These are phyloP conservation scores for Manduca sexta DNA, from an alignment of 1,140 invertebrate genomes.

Conservation along the genomic window DNA sequence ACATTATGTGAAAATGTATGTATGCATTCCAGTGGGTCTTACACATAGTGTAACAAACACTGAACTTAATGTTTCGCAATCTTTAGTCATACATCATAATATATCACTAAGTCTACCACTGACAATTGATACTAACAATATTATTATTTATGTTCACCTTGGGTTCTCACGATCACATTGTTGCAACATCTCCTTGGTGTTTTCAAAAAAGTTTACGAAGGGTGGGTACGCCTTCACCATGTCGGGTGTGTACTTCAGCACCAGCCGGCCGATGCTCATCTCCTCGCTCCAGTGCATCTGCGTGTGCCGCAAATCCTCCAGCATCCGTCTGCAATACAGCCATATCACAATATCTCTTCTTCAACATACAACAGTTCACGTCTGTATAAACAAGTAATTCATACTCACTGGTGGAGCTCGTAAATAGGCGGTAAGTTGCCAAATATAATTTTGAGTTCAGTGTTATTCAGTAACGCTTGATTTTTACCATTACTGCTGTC, in stretches of 20 bases:
- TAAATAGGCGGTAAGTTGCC: slow-evolving; percentile 96
- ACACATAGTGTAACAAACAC: no score
- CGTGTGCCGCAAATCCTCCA: slow-evolving; percentile 83
- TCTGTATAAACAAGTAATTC: background rate
- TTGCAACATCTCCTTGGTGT: slow-evolving; percentile 93
- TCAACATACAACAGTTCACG: no score
- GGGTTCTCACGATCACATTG: slow-evolving; percentile 94
- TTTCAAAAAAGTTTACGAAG: slow-evolving; percentile 98
- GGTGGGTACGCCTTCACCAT: slow-evolving; percentile 96
- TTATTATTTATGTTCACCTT: no score
- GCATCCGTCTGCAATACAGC: slow-evolving; percentile 71
- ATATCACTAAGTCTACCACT: no score
- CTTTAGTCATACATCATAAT: no score
- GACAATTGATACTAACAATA: no score
- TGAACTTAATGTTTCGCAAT: no score
- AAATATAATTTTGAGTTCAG: slow-evolving; percentile 97
- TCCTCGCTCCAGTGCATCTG: slow-evolving; percentile 89
- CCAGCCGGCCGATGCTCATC: slow-evolving; percentile 88
- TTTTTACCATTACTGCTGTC: slow-evolving; percentile 68
- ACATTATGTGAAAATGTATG: no score
- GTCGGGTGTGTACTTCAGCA: slow-evolving; percentile 86
- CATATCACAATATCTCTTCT: no score
- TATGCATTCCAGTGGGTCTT: no score
- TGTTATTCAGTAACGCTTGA: slow-evolving; percentile 87
- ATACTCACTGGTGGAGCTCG: slow-evolving; percentile 85